Evolutionary conservation across 2,888 invertebrate genomes (phyloP), one percentile per base, ranked within the genome.

Genomic region (Tenthredo amoena): DNA sequence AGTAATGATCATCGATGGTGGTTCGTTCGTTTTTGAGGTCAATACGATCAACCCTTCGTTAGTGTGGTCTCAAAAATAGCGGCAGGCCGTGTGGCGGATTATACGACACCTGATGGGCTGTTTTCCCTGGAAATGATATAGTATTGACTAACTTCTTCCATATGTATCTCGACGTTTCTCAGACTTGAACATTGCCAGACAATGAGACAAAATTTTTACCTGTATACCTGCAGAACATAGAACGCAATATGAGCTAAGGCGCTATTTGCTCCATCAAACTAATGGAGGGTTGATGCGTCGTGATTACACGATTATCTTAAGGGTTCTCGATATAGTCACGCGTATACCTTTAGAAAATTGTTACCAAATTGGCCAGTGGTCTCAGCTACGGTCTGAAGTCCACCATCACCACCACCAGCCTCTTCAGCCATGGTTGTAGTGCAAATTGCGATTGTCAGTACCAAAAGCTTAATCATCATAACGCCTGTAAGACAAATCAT

Each of bases 311-410:
- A 65, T 26, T 65, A 21, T 21, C 12, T 26, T 21, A 4, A 6
- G 10, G 26, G 0, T 65, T 9, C 31, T 12, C 3, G 10, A 15
- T 71, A 37, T 71, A 37, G 6, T 31, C 2, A 37, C 2, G 5
- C 9, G 18, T 2, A 34, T 71, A 71, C 76, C 76, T 76, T 76
- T 2, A 76, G 31, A 12, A 76, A 76, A 47, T 76, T 76, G 47
- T 76, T 76, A 3, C 15, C 31, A 10, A 76, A 76, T 18, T 76
- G 76, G 76, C 76, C 76, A 47, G 47, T 76, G 21, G 76, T 31
- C 21, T 26, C 26, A 15, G 26, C 43, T 76, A 50, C 31, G 15
- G 76, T 37, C 12, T 31, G 47, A 15, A 76, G 50, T 31, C 47
- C 76, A 47, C 26, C 26, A 31, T 76, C 15, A 5, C 31, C 6